Conservation (phyloP, 92 coral and sea anemone species). For the Diadumene lineata region DNA sequence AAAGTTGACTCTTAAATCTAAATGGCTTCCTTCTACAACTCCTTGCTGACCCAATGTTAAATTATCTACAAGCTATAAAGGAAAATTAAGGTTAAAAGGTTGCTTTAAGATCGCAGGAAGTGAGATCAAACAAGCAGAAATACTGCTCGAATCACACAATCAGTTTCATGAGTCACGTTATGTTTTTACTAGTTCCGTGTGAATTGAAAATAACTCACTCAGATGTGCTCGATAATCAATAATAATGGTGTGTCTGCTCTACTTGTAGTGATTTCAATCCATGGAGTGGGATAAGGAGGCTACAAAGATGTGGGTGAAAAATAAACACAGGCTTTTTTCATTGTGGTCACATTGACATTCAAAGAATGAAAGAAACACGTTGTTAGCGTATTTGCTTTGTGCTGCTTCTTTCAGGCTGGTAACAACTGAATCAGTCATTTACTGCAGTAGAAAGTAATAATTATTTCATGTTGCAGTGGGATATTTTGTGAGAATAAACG, state of each 20-base stretch:
- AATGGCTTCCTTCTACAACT: slow-evolving; percentile 63
- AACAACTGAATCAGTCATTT: background rate
- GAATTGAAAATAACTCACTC: background rate
- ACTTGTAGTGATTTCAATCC: background rate
- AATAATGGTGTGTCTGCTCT: slow-evolving; percentile 1
- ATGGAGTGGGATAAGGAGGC: background rate
- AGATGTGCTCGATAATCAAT: slow-evolving; percentile 2
- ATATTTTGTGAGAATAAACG: background rate
- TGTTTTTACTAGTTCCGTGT: slow-evolving; percentile 6
- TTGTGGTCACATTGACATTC: slow-evolving; percentile 39
- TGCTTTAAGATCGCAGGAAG: slow-evolving; percentile 11
- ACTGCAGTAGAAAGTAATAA: background rate
- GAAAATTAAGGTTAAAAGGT: slow-evolving; percentile 30
- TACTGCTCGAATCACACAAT: slow-evolving; percentile 46
- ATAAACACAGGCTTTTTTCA: slow-evolving; percentile 8
- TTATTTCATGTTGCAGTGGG: background rate
- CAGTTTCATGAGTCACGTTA: slow-evolving; percentile 45
- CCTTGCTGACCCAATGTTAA: slow-evolving; percentile 95
- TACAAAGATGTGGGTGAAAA: slow-evolving; percentile 10
- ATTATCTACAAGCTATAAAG: slow-evolving; percentile 74
- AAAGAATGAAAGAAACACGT: slow-evolving; percentile 41
- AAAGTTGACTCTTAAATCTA: slow-evolving; percentile 90
- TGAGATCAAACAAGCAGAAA: slow-evolving; percentile 49
- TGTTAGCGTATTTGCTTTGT: slow-evolving; percentile 24
- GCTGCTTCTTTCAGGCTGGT: slow-evolving; percentile 1